Evolutionary conservation across 2,113 vertebrate genomes (phyloP), one percentile per base, ranked within the genome.

Genomic region (Ophiodon elongatus): DNA sequence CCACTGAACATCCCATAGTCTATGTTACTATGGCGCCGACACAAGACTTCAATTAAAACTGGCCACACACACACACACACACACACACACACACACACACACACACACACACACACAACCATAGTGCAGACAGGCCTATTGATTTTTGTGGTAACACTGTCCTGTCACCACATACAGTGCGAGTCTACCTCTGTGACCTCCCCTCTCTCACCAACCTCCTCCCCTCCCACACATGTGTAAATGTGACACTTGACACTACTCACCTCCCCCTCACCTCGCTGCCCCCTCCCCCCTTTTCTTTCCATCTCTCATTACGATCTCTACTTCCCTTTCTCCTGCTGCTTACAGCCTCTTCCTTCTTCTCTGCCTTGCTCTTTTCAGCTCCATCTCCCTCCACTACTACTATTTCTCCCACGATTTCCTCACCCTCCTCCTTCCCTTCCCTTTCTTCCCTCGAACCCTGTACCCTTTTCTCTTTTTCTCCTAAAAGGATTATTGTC

Each of bases 121-220:
- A 37, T 9, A 6, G 59, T 37, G 71, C 79, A 88, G 89, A 90
- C 91, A 85, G 82, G 66, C 84, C 64, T 86, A 93, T 93, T 94
- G 91, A 94, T 93, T 92, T 92, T 85, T 86, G 89, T 83, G 76
- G 88, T 86, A 92, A 87, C 85, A 54, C 89, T 78, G 83, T 90
- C 83, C 85, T 90, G 90, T 93, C 90, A 89, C 89, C 69, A 65
- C 88, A 81, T 84, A 87, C 80, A 83, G 82, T 43, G 71, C 11
- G 13, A 77, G 67, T 76, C 79, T 77, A 82, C 69, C 75, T 83
- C 79, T 33, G 54, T 86, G 83, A 84, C 89, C 84, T 68, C 73
- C 29, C 70, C 74, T 47, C 45, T 54, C 35, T 33, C 37, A 35
- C 69, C 41, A 25, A 31, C 47, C 29, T n/a, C 68, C 59, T 57